Evolutionary conservation across 2,797 vertebrate genomes (phyloP), one percentile per base, ranked within the genome.

Genomic region (Sylvia borin): DNA sequence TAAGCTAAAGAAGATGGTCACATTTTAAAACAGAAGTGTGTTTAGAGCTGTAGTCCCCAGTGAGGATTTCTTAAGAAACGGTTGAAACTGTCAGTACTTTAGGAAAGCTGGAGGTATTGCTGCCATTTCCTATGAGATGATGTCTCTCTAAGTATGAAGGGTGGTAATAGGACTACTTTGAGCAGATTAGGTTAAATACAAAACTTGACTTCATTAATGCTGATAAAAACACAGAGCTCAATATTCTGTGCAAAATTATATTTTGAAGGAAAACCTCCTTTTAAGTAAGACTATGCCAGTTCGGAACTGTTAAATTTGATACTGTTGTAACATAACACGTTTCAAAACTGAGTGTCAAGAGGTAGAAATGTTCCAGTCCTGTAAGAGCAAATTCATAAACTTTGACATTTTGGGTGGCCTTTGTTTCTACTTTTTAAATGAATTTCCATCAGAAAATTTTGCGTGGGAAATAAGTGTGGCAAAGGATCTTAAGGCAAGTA

Each of bases 41-140:
- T 62, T 87, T 24, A 62, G 79, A 95, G 72, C 92, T 88, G 91
- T 67, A 92, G 83, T 88, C 64, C 90, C 74, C 90, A 74, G 72
- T 25, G 72, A 83, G 67, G 66, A 87, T 97, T 96, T 97, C 96
- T 92, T 86, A 95, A 97, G 90, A 96, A 96, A 96, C 94, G 67
- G 95, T 93, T 95, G 64, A 95, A 97, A 97, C 92, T 88, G 95
- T 96, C 88, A 67, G 90, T 92, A 54, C 67, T 97, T 88, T 76
- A 90, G 85, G 94, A 95, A 96, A 92, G 83, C 85, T 92, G 22
- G 90, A 87, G 83, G 66, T 92, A 95, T 97, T 97, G 96, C 96
- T 95, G 93, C 95, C 94, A 89, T 95, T 96, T 97, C 96, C 96
- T 94, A 93, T 94, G 90, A 87, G 93, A 92, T 92, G 78, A 60